Percentiles rank a stretch among this genome's conserved stretches.
phyloP scores from a whole-genome alignment of 2,797 vertebrate genomes.

The Gobionotothen gibberifrons region DNA sequence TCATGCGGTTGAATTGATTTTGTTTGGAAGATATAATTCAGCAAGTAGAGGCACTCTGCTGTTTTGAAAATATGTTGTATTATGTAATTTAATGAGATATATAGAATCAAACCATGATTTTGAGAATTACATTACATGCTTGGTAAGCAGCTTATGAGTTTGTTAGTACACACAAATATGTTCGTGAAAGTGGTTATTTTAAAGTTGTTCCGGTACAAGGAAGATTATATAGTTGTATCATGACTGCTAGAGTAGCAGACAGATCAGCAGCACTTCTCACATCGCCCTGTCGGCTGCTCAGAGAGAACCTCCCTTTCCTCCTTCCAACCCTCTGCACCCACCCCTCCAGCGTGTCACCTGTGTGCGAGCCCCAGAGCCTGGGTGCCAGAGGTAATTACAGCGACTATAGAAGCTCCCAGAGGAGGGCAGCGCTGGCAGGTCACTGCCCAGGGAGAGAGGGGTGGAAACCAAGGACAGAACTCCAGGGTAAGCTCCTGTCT shows the following conservation, averaged over 20 bases:
- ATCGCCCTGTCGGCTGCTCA: constrained; percentile 56
- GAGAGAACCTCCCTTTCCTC: constrained; percentile 68
- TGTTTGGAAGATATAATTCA: constrained; percentile 2
- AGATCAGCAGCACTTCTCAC: constrained; percentile 69
- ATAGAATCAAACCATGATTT: neutral
- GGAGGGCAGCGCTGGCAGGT: constrained; percentile 73
- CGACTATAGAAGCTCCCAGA: constrained; percentile 72
- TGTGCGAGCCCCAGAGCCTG: constrained; percentile 77
- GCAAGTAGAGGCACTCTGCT: neutral
- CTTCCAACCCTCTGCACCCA: constrained; percentile 69
- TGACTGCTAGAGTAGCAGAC: constrained; percentile 50
- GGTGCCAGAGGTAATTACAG: constrained; percentile 86
- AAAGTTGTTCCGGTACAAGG: neutral
- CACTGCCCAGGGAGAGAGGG: constrained; percentile 73
- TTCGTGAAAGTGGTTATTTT: constrained; percentile 14
- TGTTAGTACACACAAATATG: neutral
- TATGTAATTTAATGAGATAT: neutral
- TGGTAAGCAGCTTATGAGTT: neutral
- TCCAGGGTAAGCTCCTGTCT: constrained; percentile 67
- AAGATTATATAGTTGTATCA: constrained; percentile 44
- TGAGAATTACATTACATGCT: neutral
- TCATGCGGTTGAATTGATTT: constrained; percentile 13
- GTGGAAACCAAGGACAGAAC: constrained; percentile 73
- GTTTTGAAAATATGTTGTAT: neutral
- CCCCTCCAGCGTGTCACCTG: constrained; percentile 80